Conservation (phyloP, 2,113 vertebrate genomes). For the Perca flavescens region DNA sequence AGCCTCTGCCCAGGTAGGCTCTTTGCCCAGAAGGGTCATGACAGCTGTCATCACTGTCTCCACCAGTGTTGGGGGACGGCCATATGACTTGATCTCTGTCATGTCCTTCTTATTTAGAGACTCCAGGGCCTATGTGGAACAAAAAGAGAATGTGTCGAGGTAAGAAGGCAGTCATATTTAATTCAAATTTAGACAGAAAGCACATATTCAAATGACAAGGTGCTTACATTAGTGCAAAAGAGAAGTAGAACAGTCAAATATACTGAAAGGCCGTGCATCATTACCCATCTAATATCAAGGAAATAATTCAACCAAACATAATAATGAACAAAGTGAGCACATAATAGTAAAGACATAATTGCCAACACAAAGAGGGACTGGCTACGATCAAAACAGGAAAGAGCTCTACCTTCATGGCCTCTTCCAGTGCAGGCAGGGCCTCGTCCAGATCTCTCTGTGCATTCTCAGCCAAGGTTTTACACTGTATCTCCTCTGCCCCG, state of each 20-base stretch:
- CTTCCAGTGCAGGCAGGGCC: slow-evolving; percentile 90
- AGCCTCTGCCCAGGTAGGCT: slow-evolving; percentile 92
- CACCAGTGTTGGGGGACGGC: slow-evolving; percentile 88
- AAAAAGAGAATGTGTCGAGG: not conserved
- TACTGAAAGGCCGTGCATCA: not conserved
- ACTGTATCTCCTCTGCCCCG: slow-evolving; percentile 87
- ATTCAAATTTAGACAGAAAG: not conserved
- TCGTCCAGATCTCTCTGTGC: slow-evolving; percentile 92
- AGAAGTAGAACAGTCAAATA: not conserved
- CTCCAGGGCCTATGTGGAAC: slow-evolving; percentile 86
- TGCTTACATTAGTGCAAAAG: not conserved
- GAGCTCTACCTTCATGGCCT: slow-evolving; percentile 89
- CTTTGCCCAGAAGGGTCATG: slow-evolving; percentile 90
- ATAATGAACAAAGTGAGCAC: not conserved
- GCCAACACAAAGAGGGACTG: not conserved
- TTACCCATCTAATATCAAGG: not conserved
- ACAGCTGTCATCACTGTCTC: slow-evolving; percentile 94
- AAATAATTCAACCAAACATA: not conserved
- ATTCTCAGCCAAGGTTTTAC: slow-evolving; percentile 88
- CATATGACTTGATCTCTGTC: slow-evolving; percentile 93
- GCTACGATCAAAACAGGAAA: not conserved
- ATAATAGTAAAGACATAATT: not conserved
- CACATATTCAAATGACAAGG: not conserved
- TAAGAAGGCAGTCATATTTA: not conserved
- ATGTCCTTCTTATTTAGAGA: slow-evolving; percentile 94